A percentile compares a stretch with the other conserved stretches of the same genome.
These are phyloP conservation scores for Atherinosoma microstoma DNA, from an alignment of 2,797 vertebrate species.

Conservation along the genomic window DNA sequence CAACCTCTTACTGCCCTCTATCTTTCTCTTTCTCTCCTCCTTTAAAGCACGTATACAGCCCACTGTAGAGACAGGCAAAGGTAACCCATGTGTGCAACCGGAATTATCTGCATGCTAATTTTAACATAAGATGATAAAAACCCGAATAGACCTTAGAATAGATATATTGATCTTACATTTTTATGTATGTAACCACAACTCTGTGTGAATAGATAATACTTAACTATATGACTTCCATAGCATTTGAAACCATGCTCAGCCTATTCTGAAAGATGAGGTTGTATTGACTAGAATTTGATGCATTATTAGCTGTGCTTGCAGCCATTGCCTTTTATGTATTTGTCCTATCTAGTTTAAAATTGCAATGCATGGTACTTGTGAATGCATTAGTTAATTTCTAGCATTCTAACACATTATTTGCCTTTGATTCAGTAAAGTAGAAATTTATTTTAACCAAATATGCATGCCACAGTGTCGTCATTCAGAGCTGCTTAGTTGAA, in stretches of 20 bases:
- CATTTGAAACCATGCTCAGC: constrained; percentile 28
- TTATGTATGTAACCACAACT: constrained; percentile 49
- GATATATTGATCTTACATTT: constrained; percentile 4
- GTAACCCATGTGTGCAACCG: constrained; percentile 83
- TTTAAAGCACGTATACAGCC: constrained; percentile 89
- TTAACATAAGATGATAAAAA: constrained; percentile 21
- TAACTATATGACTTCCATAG: constrained; percentile 35
- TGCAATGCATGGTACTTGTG: constrained; percentile 60
- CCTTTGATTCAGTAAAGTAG: constrained; percentile 2
- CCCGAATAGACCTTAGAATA: constrained; percentile 8
- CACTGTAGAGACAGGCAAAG: constrained; percentile 92
- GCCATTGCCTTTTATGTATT: background rate
- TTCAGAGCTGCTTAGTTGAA: constrained; percentile 6
- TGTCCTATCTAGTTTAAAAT: constrained; percentile 29
- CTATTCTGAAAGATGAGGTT: constrained; percentile 26
- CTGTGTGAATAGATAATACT: background rate
- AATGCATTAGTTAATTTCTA: constrained; percentile 13
- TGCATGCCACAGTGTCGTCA: constrained; percentile 38
- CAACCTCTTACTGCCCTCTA: constrained; percentile 30
- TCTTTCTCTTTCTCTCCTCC: constrained; percentile 77
- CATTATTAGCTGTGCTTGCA: constrained; percentile 9
- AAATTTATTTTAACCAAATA: background rate
- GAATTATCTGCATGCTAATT: constrained; percentile 81
- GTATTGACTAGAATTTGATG: background rate
- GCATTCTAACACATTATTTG: constrained; percentile 23